Evolutionary conservation across 2,797 vertebrate species (phyloP), one percentile per base, ranked within the genome.

Genomic region (Arrhamphus sclerolepis): DNA sequence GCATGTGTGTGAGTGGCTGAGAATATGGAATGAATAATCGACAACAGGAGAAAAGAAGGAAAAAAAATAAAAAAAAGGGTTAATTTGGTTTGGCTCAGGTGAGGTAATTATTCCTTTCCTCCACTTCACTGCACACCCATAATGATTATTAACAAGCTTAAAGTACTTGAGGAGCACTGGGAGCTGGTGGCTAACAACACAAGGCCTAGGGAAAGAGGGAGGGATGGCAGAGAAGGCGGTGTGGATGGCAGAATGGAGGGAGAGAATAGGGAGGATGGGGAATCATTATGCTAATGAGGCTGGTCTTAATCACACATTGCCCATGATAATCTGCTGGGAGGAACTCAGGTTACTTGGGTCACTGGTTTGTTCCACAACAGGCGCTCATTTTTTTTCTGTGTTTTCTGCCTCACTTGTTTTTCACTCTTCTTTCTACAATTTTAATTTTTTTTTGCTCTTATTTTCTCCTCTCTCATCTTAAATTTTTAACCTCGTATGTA

Each of bases 121-220:
- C 93, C 95, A 96, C 93, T 96, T 94, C 95, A 93, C 92, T 95
- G 96, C 95, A 94, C 94, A 94, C 93, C 94, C 92, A 94, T 96
- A 97, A 97, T 96, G 95, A 95, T 97, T 97, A 98, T 97, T 97
- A 98, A 97, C 95, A 95, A 96, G 96, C 94, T 95, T 95, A 92
- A 94, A 93, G 92, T 90, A 92, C 89, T 93, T 72, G 91, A 95
- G 94, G 93, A 95, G 94, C 94, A 92, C 90, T 93, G 97, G 96
- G 96, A 97, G 94, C 90, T 94, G 91, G 93, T 89, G 92, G 93
- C 93, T 95, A 94, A 94, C 93, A 94, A 93, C 89, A 90, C 90
- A 79, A 89, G 79, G 77, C 91, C 80, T 66, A 77, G 62, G 57
- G 67, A 86, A 72, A 51, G 79, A 81, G 47, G 47, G 47, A 52